Evolutionary conservation across 2,113 vertebrate genomes (phyloP).

Genomic region (Nycticebus coucang): DNA sequence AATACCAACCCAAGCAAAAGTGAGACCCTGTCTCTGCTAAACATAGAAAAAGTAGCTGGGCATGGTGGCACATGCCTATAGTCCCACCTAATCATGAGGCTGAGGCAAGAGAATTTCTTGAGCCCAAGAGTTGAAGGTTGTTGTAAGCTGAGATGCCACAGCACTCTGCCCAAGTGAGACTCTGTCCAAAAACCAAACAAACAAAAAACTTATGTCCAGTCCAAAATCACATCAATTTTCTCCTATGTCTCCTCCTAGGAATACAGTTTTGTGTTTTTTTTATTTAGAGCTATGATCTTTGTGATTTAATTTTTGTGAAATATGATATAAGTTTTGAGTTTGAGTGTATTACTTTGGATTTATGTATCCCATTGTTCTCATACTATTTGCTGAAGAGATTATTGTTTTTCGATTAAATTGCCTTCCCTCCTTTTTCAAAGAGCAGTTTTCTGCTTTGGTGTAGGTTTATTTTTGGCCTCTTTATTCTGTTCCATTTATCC

Average conservation of each 20-base stretch:
- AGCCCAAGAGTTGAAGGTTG: no score
- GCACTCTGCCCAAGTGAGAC: no score
- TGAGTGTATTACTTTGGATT: background rate
- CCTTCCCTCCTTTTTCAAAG: background rate
- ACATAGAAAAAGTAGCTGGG: no score
- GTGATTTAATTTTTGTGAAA: background rate
- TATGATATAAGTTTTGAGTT: background rate
- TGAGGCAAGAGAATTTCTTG: no score
- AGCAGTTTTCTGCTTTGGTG: no score
- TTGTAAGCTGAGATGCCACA: no score
- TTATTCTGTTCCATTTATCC: background rate
- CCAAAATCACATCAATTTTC: background rate
- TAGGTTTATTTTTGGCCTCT: background rate
- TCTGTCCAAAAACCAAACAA: no score
- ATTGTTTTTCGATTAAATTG: background rate
- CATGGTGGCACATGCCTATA: no score
- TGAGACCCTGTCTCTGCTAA: no score
- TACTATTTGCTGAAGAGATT: background rate
- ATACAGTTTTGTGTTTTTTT: background rate
- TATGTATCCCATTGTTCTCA: no score
- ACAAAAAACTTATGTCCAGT: background rate
- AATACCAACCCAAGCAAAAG: no score
- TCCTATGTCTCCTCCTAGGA: background rate
- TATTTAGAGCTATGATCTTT: background rate
- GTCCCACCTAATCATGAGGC: no score